Conservation (phyloP, 2,797 vertebrate genomes). For the Eulemur mongoz region DNA sequence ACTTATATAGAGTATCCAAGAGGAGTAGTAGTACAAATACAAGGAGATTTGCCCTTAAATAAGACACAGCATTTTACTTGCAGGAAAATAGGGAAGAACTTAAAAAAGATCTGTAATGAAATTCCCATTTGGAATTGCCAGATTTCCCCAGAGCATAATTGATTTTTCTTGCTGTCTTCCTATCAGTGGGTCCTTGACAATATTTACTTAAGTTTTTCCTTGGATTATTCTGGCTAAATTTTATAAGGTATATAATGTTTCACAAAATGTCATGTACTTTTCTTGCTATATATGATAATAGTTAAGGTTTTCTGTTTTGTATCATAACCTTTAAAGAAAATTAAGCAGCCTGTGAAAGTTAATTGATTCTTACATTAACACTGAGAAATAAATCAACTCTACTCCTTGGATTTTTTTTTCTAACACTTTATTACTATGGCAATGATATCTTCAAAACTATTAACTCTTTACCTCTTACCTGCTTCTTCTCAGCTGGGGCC, state of each 20-base stretch:
- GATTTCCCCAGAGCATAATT: not conserved
- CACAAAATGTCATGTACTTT: not conserved
- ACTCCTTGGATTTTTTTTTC: not conserved
- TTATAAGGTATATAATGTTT: not conserved
- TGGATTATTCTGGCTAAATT: not conserved
- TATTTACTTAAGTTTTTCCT: not conserved
- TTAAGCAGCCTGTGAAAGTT: constrained; percentile 71
- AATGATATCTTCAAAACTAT: constrained; percentile 57
- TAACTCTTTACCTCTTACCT: constrained; percentile 41
- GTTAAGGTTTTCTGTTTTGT: constrained; percentile 68
- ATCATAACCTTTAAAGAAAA: constrained; percentile 76
- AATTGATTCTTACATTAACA: constrained; percentile 80
- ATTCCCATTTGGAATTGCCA: not conserved
- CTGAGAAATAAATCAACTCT: constrained; percentile 74
- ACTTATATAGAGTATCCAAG: not conserved
- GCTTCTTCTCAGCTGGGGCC: not conserved
- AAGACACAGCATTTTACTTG: constrained; percentile 4
- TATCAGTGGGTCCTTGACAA: not conserved
- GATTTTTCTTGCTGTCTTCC: not conserved
- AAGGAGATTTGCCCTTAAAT: constrained; percentile 23
- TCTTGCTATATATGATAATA: not conserved
- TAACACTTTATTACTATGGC: constrained; percentile 56
- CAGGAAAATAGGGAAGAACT: not conserved
- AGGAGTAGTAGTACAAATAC: not conserved
- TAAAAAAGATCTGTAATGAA: not conserved